A percentile compares a stretch with the other conserved stretches of the same genome.
These are phyloP conservation scores for Noctua fimbriata DNA, from an alignment of 2,888 invertebrate genomes.

Conservation along the genomic window DNA sequence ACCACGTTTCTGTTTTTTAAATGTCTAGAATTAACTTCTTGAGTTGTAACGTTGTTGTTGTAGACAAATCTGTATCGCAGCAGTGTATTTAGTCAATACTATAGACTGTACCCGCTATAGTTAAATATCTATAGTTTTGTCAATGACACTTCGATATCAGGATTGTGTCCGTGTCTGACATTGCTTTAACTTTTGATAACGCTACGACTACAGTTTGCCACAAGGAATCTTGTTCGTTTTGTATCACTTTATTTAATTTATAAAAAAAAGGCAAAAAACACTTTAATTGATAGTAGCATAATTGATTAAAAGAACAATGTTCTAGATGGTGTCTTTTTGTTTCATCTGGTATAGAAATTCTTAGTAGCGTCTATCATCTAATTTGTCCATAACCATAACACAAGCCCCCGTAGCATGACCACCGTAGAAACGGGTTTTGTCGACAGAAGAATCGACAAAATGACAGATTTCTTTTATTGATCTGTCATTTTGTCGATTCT, in stretches of 20 bases:
- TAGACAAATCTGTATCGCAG: background rate
- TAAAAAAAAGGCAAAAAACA: conserved; percentile 8
- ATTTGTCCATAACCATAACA: background rate
- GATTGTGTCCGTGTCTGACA: conserved; percentile 53
- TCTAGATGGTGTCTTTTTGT: background rate
- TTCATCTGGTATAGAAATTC: background rate
- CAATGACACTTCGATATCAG: conserved; percentile 45
- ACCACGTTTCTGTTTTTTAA: too few species aligned
- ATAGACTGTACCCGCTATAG: background rate
- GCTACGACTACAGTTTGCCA: conserved; percentile 10
- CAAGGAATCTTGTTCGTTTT: conserved; percentile 39
- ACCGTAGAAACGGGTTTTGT: too few species aligned
- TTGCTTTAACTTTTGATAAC: conserved; percentile 65
- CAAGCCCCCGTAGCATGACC: background rate
- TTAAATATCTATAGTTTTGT: conserved; percentile 28
- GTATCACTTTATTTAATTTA: conserved; percentile 23
- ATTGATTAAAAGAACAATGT: conserved; percentile 16
- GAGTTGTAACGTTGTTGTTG: too few species aligned
- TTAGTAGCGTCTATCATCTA: too few species aligned
- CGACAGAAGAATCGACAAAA: too few species aligned
- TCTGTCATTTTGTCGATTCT: too few species aligned
- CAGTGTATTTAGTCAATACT: conserved; percentile 6
- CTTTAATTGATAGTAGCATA: conserved; percentile 8
- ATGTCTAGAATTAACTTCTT: too few species aligned
- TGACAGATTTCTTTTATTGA: too few species aligned